A percentile compares a stretch with the other conserved stretches of the same genome.
Conservation (phyloP, 1,140 invertebrate species). For the Heliconius hermathena region DNA sequence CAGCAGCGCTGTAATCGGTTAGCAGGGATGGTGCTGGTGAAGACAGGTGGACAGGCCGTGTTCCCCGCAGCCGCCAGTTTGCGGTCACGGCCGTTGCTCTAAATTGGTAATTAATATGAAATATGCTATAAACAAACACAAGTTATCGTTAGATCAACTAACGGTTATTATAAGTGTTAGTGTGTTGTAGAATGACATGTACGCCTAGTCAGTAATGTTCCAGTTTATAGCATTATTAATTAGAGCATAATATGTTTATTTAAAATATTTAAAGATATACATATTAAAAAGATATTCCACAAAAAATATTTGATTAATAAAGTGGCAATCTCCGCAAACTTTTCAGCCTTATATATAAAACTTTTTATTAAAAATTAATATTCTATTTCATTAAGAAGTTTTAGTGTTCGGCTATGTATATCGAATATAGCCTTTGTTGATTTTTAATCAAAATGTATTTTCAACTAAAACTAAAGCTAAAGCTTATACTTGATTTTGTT, state of each 20-base stretch:
- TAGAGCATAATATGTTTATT: background rate
- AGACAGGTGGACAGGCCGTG: conserved; percentile 40
- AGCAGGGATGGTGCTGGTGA: conserved; percentile 32
- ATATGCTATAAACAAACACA: conserved; percentile 34
- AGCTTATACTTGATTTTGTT: background rate
- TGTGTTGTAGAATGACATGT: background rate
- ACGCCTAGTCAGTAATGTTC: background rate
- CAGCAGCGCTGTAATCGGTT: conserved; percentile 37
- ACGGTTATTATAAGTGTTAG: conserved; percentile 3
- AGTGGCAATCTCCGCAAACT: background rate
- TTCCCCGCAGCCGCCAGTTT: conserved; percentile 30
- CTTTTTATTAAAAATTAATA: background rate
- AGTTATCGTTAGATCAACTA: conserved; percentile 9
- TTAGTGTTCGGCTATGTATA: background rate
- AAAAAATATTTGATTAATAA: background rate
- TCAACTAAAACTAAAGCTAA: background rate
- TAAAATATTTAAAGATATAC: background rate
- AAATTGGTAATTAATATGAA: conserved; percentile 44
- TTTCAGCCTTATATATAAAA: background rate
- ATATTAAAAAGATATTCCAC: background rate
- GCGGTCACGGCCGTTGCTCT: conserved; percentile 27
- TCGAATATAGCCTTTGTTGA: background rate
- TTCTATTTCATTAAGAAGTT: background rate
- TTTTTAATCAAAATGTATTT: background rate
- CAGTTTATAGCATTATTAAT: background rate